These are phyloP conservation scores for Acanthosepion lycidas DNA, from an alignment of 2,888 invertebrate species.

Conservation along the genomic window DNA sequence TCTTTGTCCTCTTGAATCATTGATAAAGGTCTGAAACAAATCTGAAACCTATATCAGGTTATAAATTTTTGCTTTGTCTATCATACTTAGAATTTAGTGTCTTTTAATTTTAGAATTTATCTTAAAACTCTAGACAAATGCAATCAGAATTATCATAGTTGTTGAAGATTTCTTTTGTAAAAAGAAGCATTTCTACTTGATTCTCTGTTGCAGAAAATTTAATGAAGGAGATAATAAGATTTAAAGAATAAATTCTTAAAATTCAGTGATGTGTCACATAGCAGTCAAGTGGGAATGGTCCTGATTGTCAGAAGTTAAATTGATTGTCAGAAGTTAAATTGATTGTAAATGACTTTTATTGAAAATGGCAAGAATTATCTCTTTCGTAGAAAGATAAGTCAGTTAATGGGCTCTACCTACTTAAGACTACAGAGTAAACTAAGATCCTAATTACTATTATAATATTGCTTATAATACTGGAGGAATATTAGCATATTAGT, in stretches of 20 bases:
- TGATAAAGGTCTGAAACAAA: too few relatives aligned
- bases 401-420: not conserved
- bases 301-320: not conserved
- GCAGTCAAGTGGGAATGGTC: not conserved
- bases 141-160: not conserved
- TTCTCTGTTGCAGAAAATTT: not conserved
- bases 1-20: too few relatives aligned
- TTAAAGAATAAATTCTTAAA: not conserved
- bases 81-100: not conserved
- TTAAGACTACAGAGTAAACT: not conserved
- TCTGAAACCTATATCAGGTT: too few relatives aligned
- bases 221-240: not conserved
- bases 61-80: too few relatives aligned
- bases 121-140: not conserved
- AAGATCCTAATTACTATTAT: not conserved
- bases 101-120: not conserved
- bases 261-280: not conserved
- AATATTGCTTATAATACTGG: too few relatives aligned
- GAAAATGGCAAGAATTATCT: not conserved
- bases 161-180: not conserved
- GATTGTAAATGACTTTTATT: not conserved
- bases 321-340: not conserved
- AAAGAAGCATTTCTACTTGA: not conserved
- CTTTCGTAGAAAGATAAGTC: not conserved
- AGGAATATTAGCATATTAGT: too few relatives aligned